Evolutionary conservation across 2,888 invertebrate genomes (phyloP).

Genomic region (Vandiemenella viatica): DNA sequence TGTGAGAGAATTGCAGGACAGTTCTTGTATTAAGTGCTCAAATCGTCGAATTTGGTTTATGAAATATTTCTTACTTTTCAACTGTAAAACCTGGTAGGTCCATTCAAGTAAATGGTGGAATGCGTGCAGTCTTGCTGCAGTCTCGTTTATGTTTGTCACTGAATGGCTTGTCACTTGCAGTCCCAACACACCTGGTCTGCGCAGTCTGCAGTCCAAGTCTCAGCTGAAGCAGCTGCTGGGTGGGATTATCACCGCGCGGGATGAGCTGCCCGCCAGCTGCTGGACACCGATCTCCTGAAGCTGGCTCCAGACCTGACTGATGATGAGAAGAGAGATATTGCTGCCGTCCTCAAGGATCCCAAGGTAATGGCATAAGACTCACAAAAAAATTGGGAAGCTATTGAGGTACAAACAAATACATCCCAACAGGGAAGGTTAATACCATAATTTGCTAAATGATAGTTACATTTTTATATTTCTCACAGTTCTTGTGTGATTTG

Average conservation of each 20-base stretch:
- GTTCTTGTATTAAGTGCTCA: neutral
- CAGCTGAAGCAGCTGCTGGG: conserved; percentile 53
- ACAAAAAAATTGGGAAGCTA: no score
- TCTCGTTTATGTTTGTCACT: no score
- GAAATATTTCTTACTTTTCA: no score
- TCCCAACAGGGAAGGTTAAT: no score
- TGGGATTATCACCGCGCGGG: conserved; percentile 43
- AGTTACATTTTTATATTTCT: no score
- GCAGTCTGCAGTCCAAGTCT: conserved; percentile 64
- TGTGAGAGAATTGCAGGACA: neutral
- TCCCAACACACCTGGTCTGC: conserved; percentile 88
- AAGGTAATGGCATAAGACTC: conserved; percentile 25
- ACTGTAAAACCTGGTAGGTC: no score
- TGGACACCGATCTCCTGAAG: conserved; percentile 78
- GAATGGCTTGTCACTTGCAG: conserved; percentile 39
- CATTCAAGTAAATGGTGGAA: no score
- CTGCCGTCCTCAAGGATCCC: conserved; percentile 41
- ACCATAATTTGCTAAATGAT: no score
- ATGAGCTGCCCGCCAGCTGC: conserved; percentile 30
- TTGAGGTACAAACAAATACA: no score
- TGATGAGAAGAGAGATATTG: conserved; percentile 66
- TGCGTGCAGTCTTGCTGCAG: no score
- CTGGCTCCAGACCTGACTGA: conserved; percentile 76
- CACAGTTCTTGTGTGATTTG: no score
- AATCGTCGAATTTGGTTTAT: no score